Conservation (phyloP, 2,888 invertebrate species). For the Baronia brevicornis region DNA sequence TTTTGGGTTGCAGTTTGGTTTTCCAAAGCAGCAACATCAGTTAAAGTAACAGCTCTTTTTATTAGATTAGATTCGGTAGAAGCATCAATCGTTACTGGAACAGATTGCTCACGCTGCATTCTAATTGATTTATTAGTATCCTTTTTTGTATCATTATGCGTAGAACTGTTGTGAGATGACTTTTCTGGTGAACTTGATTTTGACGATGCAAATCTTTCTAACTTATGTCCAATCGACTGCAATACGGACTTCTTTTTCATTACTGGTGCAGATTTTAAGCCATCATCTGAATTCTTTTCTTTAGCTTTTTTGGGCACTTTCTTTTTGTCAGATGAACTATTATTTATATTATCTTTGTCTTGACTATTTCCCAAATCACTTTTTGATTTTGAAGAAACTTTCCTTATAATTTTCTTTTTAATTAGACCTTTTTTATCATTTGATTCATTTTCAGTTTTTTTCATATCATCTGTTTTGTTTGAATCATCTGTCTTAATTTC, state of each 20-base stretch:
- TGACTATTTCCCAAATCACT: slow-evolving; percentile 44
- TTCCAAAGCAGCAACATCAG: slow-evolving; percentile 76
- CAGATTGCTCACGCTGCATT: slow-evolving; percentile 79
- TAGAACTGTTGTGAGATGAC: slow-evolving; percentile 36
- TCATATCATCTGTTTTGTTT: slow-evolving; percentile 39
- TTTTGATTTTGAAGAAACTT: slow-evolving; percentile 66
- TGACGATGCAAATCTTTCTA: slow-evolving; percentile 79
- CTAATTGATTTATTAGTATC: slow-evolving; percentile 67
- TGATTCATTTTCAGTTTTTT: slow-evolving; percentile 40
- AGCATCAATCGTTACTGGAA: slow-evolving; percentile 71
- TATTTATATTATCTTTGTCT: slow-evolving; percentile 42
- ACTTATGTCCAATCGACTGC: slow-evolving; percentile 85
- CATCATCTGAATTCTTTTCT: slow-evolving; percentile 48
- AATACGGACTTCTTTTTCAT: slow-evolving; percentile 80
- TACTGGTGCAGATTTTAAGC: slow-evolving; percentile 36
- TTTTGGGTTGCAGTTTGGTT: slow-evolving; percentile 57
- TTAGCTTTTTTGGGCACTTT: slow-evolving; percentile 61
- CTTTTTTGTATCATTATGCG: slow-evolving; percentile 37
- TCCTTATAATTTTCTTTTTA: slow-evolving; percentile 64
- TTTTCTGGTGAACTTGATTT: slow-evolving; percentile 71
- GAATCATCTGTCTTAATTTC: slow-evolving; percentile 38
- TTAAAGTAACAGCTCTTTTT: slow-evolving; percentile 83
- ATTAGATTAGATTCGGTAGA: slow-evolving; percentile 80
- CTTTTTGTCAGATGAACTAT: slow-evolving; percentile 51
- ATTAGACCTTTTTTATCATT: slow-evolving; percentile 56